Percentiles rank a stretch among this genome's conserved stretches.
phyloP scores from a whole-genome alignment of 2,113 vertebrate species.

The Callionymus lyra region DNA sequence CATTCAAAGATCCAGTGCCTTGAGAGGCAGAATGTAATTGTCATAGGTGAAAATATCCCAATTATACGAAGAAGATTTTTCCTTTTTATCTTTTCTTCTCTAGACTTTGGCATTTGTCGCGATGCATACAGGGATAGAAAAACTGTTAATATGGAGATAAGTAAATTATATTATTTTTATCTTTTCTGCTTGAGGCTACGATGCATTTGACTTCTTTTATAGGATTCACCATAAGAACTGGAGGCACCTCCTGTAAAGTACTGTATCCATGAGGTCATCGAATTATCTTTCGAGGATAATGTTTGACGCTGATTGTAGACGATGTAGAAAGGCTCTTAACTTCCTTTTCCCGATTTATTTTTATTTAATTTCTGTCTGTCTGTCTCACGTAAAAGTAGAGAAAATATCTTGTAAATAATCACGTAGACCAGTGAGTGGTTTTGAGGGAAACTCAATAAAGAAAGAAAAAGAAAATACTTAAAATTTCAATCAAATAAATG shows the following conservation, averaged over 20 bases:
- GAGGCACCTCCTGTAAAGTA: conserved; percentile 17
- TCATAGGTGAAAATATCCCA: conserved; percentile 21
- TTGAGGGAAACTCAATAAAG: too few species aligned
- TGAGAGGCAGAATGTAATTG: conserved; percentile 29
- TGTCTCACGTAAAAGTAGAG: too few species aligned
- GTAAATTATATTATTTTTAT: too few species aligned
- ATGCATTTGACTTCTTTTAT: too few species aligned
- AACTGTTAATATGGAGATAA: background rate
- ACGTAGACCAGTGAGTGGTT: too few species aligned
- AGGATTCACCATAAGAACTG: conserved; percentile 21
- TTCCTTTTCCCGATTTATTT: background rate
- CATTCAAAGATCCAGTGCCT: conserved; percentile 7
- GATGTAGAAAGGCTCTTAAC: background rate
- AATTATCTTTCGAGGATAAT: conserved; percentile 40
- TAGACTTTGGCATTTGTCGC: conserved; percentile 6
- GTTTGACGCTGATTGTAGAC: conserved; percentile 25
- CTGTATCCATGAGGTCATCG: conserved; percentile 37
- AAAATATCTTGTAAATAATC: too few species aligned
- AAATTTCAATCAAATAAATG: too few species aligned
- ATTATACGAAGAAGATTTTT: conserved; percentile 28
- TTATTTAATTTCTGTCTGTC: background rate
- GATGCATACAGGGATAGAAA: conserved; percentile 8
- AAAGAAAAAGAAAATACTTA: too few species aligned
- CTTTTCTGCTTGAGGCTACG: too few species aligned
- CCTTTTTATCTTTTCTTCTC: conserved; percentile 30